Base-by-base conservation (phyloP, 2,797 vertebrate genomes). In the Chaenodraco wilsoni region DNA sequence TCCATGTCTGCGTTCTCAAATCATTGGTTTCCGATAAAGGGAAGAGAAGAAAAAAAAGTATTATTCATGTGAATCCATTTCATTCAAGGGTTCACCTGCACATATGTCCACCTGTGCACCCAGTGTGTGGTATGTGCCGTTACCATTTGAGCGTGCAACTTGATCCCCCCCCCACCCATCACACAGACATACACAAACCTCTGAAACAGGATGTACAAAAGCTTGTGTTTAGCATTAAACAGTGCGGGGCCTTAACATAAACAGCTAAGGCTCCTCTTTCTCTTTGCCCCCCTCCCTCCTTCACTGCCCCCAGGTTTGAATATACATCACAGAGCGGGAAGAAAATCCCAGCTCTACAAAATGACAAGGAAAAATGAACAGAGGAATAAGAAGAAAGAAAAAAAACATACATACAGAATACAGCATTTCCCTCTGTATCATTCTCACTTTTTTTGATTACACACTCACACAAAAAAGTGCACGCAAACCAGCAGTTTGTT, bases 201-300 rank as follows among this genome's bases (percentile, higher is more conserved):
- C 83, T 69, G 81, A 89, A 87, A 94, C 84, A 87, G 70, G 85
- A 93, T 89, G 87, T 92, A 92, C 91, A 94, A 90, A 91, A 91
- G 85, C 88, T 84, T 87, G 88, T 89, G 91, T 91, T 92, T 89
- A 93, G 84, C 90, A 88, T 90, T 89, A 87, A 92, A 92, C 91
- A 93, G 91, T 85, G 87, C 77, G 77, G 88, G 79, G 83, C 81
- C 90, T 88, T 69, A 89, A 88, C 87, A 78, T 82, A 88, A 88
- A 93, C 89, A 91, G 83, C 77, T 59, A 75, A 83, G 87, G 82
- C 84, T 82, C 72, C 73, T 70, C 64, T 67, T 54, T 54, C 44
- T 19, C 19, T 62, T 54, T 21, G 8, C 21, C 59, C 41, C 58
- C 27, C 27, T 54, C 8, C 74, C 65, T 54, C 44, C 52, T 40